Conservation (phyloP, 2,113 vertebrate species). For the Cichladusa arquata region DNA sequence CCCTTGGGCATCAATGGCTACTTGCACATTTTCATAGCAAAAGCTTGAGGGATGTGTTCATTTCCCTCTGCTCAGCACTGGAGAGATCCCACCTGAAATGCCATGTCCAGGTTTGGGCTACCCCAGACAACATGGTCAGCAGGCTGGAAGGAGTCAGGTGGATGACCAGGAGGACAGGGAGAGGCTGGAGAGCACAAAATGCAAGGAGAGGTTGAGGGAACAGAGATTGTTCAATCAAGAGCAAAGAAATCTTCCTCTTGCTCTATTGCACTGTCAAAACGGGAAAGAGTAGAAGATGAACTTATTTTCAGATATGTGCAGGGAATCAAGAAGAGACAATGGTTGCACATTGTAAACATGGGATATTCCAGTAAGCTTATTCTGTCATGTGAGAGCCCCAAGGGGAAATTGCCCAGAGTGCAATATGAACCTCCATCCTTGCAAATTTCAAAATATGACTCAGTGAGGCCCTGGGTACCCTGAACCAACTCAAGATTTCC, state of each 20-base stretch:
- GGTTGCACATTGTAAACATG: neutral
- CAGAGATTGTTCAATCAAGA: neutral
- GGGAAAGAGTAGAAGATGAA: neutral
- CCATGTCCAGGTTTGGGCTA: neutral
- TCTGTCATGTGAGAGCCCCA: neutral
- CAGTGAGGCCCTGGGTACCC: fast-evolving
- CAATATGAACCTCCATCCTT: neutral
- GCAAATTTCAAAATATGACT: neutral
- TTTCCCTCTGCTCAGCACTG: neutral
- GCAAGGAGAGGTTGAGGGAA: neutral
- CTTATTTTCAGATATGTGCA: neutral
- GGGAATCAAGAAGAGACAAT: neutral
- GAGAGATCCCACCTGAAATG: neutral
- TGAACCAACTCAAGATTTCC: neutral
- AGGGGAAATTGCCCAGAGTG: neutral
- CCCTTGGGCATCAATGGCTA: neutral
- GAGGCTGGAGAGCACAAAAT: neutral
- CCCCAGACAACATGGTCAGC: neutral
- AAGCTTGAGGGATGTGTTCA: neutral
- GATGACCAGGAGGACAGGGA: neutral
- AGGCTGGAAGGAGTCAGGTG: neutral
- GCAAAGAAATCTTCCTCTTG: neutral
- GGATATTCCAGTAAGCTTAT: neutral
- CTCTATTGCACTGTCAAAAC: neutral
- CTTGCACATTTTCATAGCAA: neutral